Conservation (phyloP, 2,888 invertebrate genomes). For the Drosophila anceps region DNA sequence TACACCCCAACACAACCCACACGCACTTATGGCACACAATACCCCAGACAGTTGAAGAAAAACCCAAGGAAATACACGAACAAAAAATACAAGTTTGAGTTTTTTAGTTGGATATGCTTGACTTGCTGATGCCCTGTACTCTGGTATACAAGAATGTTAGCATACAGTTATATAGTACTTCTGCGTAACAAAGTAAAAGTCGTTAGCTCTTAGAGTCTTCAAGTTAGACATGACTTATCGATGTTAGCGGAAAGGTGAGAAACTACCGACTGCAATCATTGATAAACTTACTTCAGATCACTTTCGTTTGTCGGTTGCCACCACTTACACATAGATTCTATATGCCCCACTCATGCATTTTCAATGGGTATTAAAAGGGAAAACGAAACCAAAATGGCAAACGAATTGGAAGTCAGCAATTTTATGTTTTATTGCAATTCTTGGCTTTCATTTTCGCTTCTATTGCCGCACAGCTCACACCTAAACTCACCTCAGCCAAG, state of each 20-base stretch:
- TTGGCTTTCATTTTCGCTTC: constrained; percentile 64
- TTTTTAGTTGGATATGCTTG: not conserved
- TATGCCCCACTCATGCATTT: not conserved
- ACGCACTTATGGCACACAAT: constrained; percentile 47
- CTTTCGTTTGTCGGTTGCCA: not conserved
- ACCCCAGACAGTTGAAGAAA: constrained; percentile 51
- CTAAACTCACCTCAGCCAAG: constrained; percentile 4
- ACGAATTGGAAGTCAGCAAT: constrained; percentile 80
- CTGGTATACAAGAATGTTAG: not conserved
- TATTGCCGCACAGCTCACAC: constrained; percentile 7
- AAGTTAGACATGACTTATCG: not conserved
- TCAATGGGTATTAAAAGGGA: constrained; percentile 40
- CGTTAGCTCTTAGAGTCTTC: not conserved
- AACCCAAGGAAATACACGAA: constrained; percentile 24
- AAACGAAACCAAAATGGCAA: constrained; percentile 76
- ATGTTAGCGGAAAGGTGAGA: too few relatives aligned
- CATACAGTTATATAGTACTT: not conserved
- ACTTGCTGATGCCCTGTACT: not conserved
- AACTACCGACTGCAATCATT: not conserved
- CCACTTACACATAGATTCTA: not conserved
- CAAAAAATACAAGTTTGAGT: constrained; percentile 5
- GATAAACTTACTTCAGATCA: too few relatives aligned
- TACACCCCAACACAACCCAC: constrained; percentile 12
- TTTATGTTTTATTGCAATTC: constrained; percentile 80
- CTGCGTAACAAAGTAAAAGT: not conserved